Evolutionary conservation across 2,797 vertebrate genomes (phyloP).

Genomic region (Anisognathus igniventris): DNA sequence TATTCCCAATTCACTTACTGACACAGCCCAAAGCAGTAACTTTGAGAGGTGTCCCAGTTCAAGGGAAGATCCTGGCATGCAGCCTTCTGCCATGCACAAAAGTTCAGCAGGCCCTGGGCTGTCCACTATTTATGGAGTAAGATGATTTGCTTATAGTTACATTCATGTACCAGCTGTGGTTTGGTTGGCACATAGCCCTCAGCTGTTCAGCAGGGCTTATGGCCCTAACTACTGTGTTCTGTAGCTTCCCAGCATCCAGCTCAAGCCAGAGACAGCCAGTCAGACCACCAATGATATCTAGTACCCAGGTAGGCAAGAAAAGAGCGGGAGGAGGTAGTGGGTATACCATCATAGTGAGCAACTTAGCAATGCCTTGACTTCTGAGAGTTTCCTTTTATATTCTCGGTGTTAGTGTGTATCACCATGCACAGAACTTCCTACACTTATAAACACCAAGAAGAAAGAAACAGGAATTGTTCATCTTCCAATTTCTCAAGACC

Average conservation of each 20-base stretch:
- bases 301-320: neutral
- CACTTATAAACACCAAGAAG: neutral
- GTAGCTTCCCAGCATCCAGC: neutral
- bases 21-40: neutral
- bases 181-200: neutral
- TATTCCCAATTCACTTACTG: neutral
- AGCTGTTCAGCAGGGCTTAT: neutral
- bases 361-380: neutral
- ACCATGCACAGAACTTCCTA: neutral
- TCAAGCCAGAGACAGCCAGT: neutral
- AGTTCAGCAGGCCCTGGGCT: neutral
- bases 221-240: neutral
- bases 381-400: neutral
- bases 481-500: neutral
- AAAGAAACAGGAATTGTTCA: neutral
- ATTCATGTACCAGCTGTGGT: accelerated
- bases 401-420: neutral
- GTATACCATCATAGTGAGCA: neutral
- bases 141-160: neutral
- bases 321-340: too few species aligned
- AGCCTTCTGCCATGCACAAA: neutral
- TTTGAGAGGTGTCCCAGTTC: neutral
- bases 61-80: neutral
- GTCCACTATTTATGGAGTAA: neutral
- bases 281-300: neutral